A percentile compares a stretch with the other conserved stretches of the same genome.
Conservation (phyloP, 2,113 vertebrate species). For the Anolis carolinensis region DNA sequence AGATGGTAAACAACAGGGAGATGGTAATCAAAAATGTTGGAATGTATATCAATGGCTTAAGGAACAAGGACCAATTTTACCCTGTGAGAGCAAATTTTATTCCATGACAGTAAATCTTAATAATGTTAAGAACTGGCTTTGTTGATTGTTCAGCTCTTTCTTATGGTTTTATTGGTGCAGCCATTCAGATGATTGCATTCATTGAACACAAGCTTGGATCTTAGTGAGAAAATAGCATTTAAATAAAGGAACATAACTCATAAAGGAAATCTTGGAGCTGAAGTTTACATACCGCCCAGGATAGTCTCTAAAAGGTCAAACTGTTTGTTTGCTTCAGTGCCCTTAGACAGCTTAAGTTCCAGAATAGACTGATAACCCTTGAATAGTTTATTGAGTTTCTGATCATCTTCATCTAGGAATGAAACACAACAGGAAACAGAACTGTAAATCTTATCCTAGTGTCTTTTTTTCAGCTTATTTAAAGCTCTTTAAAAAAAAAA, state of each 20-base stretch:
- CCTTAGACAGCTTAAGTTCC: neutral
- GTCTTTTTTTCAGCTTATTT: neutral
- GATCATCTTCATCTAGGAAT: neutral
- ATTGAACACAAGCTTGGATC: too few relatives aligned
- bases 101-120: neutral
- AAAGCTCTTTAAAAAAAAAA: too few relatives aligned
- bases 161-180: too few relatives aligned
- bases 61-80: neutral
- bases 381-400: neutral
- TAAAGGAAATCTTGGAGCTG: neutral
- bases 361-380: neutral
- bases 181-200: too few relatives aligned
- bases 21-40: too few relatives aligned
- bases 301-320: conserved; percentile 8
- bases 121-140: too few relatives aligned
- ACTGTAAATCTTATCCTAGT: neutral
- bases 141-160: too few relatives aligned
- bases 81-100: neutral
- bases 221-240: too few relatives aligned
- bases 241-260: too few relatives aligned
- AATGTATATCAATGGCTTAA: too few relatives aligned
- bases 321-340: neutral
- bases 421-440: neutral
- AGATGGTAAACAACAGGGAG: too few relatives aligned
- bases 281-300: conserved; percentile 13